phyloP scores from a whole-genome alignment of 1,140 invertebrate genomes.

The Drosophila pectinifera region DNA sequence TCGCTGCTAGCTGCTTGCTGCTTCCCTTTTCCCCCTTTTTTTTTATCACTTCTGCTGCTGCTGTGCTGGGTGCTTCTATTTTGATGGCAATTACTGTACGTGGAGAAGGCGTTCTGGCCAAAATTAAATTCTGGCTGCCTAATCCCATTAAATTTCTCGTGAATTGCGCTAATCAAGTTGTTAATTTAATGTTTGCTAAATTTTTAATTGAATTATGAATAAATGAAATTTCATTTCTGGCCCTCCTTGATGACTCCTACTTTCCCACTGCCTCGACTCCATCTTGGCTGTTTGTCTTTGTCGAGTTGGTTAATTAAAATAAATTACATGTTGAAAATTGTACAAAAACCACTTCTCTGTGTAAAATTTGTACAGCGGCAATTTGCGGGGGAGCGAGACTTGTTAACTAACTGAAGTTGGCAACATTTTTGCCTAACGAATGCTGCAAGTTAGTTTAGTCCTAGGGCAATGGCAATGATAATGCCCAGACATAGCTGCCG shows the following conservation, averaged over 20 bases:
- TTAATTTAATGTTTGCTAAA: slow-evolving; percentile 74
- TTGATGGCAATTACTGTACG: slow-evolving; percentile 50
- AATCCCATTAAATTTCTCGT: slow-evolving; percentile 73
- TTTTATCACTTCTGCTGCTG: slow-evolving; percentile 41
- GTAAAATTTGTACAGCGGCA: slow-evolving; percentile 8
- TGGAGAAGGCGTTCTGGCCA: slow-evolving; percentile 20
- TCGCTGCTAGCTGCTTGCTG: slow-evolving; percentile 26
- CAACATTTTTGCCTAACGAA: slow-evolving; percentile 44
- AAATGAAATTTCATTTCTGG: slow-evolving; percentile 53
- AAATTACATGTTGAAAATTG: slow-evolving; percentile 58
- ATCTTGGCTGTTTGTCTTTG: slow-evolving; percentile 48
- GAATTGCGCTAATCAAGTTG: slow-evolving; percentile 73
- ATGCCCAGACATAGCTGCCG: slow-evolving; percentile 3
- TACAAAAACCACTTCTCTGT: slow-evolving; percentile 28
- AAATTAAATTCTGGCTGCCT: slow-evolving; percentile 66
- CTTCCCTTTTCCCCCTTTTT: slow-evolving; percentile 5
- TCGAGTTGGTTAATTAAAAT: slow-evolving; percentile 70
- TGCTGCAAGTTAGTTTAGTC: slow-evolving; percentile 28
- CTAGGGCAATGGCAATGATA: not conserved
- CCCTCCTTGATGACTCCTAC: slow-evolving; percentile 1
- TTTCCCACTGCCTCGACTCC: slow-evolving; percentile 4
- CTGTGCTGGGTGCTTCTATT: slow-evolving; percentile 45
- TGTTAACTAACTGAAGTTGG: slow-evolving; percentile 44
- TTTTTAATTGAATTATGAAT: slow-evolving; percentile 72
- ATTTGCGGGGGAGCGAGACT: slow-evolving; percentile 1